Evolutionary conservation across 2,888 invertebrate species (phyloP), one percentile per base, ranked within the genome.

Genomic region (Melieria picta): DNA sequence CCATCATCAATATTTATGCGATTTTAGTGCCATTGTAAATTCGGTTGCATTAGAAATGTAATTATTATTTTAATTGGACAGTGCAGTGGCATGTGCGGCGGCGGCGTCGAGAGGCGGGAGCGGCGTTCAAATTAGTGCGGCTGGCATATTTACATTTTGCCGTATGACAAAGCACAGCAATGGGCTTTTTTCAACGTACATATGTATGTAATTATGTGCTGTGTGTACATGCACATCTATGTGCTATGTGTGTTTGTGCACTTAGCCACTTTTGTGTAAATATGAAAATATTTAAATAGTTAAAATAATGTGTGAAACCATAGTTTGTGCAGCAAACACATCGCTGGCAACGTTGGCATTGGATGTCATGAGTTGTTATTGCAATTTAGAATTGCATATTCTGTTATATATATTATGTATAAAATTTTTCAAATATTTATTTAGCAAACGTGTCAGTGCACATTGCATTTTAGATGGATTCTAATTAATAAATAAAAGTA

Each of bases 11-110:
- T 70, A 70, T 66, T 65, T 71, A 71, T 65, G 48, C 56, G 71
- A 71, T 66, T 71, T 57, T 57, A 48, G 66, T 62, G 70, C 68
- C 77, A 76, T 77, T 80, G 79, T 78, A 79, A 79, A 80, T 79
- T 80, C 77, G 77, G 75, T 77, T 81, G 78, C 82, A 83, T 83
- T 83, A 83, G 83, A 82, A 80, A 82, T 81, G 83, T 83, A 83
- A 83, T 83, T 83, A 83, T 83, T 83, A 82, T 83, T 83, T 83
- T 83, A 83, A 83, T 83, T 83, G 83, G 81, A 80, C 79, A 77
- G 77, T 47, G 72, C 47, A 52, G 45, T 56, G 43, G 57, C 65
- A 56, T 47, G 61, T 46, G 52, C 52, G 52, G 30, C 30, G 30
- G 3, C 30, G 2, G 2, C 30, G 3, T 1, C 30, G 30, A 30